Base-by-base conservation (phyloP, 2,113 vertebrate genomes). In the Pongo abelii region DNA sequence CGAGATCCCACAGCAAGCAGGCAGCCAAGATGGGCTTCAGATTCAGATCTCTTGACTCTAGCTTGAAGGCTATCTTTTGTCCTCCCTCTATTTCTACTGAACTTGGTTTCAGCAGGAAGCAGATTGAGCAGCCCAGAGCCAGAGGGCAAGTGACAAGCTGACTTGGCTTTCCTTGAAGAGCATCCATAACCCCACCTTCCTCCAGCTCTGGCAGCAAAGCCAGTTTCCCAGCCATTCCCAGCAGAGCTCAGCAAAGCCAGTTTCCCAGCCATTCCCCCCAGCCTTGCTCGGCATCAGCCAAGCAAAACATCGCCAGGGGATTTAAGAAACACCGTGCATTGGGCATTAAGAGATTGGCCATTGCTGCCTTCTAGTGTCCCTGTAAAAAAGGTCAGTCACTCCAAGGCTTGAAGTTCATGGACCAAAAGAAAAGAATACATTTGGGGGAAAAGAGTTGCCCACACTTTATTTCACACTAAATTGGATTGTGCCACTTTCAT, bases 91-190 rank as follows among this genome's bases (percentile, higher is more conserved):
- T 72, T 88, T 91, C 70, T 93, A 59, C 75, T 85, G n/a, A 91
- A 81, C 67, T 32, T 16, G 23, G n/a, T 38, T 96, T 90, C 64
- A 67, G 79, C 88, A 85, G 40, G 84, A 95, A 93, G 59, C 27
- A 85, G 57, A 38, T 18, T 38, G 38, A 67, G 50, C 23, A 77
- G 52, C 74, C 59, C 55, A 48, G 69, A 55, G 23, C 16, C 25
- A 9, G 64, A 91, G 32, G 75, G 32, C 83, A 70, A 57, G 38
- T 32, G 25, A 35, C 32, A 8, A 77, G 75, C 61, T 52, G 69
- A 83, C 75, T 18, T 46, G 30, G 22, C 32, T 88, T 35, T 87
- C 84, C 40, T 87, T 83, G 48, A 64, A 11, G 10, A 75, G 48
- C n/a, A 40, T 38, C 46, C 10, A 17, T 5, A 55, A 17, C 9